Conservation (phyloP, 2,888 invertebrate genomes). For the Apodemia duryi region DNA sequence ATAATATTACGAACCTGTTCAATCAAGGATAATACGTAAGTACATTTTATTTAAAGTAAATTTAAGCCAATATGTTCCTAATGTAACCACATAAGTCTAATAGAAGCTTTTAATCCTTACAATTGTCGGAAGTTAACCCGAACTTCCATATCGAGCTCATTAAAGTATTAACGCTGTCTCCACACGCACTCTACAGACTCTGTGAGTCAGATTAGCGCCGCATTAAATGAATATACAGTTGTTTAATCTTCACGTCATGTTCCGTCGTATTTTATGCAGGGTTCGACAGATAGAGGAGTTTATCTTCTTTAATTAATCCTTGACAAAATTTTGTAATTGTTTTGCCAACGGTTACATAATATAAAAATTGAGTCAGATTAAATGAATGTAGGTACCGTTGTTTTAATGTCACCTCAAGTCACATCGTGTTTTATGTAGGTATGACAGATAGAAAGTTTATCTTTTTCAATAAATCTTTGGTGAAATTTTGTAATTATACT, state of each 20-base stretch:
- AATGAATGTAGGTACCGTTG: no score
- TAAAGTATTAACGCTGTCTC: conserved; percentile 7
- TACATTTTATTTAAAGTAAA: neutral
- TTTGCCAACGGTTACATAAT: neutral
- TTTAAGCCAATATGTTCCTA: neutral
- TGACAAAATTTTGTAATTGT: neutral
- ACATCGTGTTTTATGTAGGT: no score
- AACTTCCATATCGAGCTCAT: conserved; percentile 11
- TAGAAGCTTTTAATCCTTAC: neutral
- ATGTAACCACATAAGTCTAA: neutral
- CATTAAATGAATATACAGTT: neutral
- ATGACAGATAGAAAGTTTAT: no score
- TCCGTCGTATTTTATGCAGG: neutral
- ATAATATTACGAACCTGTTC: neutral
- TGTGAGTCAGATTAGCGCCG: neutral
- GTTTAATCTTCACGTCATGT: neutral
- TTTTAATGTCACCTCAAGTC: no score
- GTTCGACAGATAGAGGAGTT: neutral
- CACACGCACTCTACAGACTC: neutral
- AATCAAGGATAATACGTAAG: neutral
- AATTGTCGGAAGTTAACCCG: conserved; percentile 6
- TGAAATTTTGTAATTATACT: no score
- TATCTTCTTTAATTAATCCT: neutral
- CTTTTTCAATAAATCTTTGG: no score
- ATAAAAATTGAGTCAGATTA: no score